phyloP scores from a whole-genome alignment of 2,113 vertebrate genomes.

The Hyperoodon ampullatus region DNA sequence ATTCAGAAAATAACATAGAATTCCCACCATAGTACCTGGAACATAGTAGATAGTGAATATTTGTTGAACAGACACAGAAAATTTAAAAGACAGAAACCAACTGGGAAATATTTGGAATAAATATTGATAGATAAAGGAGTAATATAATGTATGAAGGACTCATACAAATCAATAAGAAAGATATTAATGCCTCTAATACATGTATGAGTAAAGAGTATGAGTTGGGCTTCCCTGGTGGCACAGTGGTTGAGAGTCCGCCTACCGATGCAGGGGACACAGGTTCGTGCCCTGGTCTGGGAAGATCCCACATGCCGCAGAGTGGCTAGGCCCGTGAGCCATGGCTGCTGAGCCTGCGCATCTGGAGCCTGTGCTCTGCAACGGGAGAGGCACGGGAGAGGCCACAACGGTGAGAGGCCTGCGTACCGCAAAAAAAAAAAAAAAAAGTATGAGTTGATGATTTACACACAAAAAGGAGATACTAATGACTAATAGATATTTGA shows the following conservation, averaged over 20 bases:
- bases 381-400: too few species aligned
- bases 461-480: not conserved
- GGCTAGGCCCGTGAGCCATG: too few species aligned
- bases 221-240: too few species aligned
- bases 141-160: not conserved
- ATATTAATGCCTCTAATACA: not conserved
- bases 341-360: too few species aligned
- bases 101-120: not conserved
- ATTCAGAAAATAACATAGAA: not conserved
- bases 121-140: not conserved
- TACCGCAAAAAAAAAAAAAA: too few species aligned
- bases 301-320: too few species aligned
- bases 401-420: too few species aligned
- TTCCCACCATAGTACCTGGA: not conserved
- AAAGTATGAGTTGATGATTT: not conserved
- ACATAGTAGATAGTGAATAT: not conserved
- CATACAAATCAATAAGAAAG: not conserved
- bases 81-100: not conserved
- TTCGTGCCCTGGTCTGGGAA: too few species aligned
- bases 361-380: too few species aligned
- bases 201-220: not conserved
- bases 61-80: not conserved
- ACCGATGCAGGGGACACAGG: too few species aligned
- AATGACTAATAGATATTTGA: not conserved
- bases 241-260: too few species aligned